phyloP scores from a whole-genome alignment of 2,888 invertebrate species.

The Listrodromus nycthemerus region DNA sequence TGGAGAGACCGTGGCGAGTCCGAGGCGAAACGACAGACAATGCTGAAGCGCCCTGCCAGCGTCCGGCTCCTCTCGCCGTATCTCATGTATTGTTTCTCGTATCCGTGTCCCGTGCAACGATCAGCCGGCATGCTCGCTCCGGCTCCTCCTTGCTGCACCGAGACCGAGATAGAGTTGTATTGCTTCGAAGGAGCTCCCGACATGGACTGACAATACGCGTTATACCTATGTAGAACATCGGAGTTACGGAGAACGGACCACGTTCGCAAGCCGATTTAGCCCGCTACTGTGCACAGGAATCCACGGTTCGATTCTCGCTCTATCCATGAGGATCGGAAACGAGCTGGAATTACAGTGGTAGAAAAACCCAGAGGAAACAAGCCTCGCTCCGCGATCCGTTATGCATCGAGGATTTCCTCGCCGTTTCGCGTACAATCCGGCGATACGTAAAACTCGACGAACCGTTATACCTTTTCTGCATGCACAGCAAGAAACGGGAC shows the following conservation, averaged over 20 bases:
- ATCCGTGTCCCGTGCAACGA: conserved; percentile 43
- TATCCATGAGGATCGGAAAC: conserved; percentile 40
- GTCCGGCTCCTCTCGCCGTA: conserved; percentile 42
- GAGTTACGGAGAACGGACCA: conserved; percentile 32
- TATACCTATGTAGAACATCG: conserved; percentile 16
- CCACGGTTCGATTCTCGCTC: conserved; percentile 45
- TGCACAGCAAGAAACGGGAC: conserved; percentile 21
- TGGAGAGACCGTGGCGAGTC: conserved; percentile 48
- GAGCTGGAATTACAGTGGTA: conserved; percentile 61
- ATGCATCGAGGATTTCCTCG: conserved; percentile 49
- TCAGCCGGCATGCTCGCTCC: conserved; percentile 34
- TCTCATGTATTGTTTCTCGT: conserved; percentile 55
- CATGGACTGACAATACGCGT: neutral
- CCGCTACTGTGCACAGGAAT: conserved; percentile 41
- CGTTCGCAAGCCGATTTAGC: conserved; percentile 42
- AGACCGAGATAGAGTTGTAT: conserved; percentile 33
- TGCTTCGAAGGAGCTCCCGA: neutral
- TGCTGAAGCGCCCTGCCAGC: conserved; percentile 33
- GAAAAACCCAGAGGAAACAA: conserved; percentile 57
- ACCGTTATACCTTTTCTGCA: neutral
- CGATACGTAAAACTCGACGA: conserved; percentile 1
- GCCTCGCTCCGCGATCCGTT: conserved; percentile 41
- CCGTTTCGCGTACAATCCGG: conserved; percentile 32
- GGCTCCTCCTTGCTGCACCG: conserved; percentile 45
- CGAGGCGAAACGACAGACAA: conserved; percentile 66